phyloP scores from a whole-genome alignment of 2,113 vertebrate species.

The Oncorhynchus tshawytscha region DNA sequence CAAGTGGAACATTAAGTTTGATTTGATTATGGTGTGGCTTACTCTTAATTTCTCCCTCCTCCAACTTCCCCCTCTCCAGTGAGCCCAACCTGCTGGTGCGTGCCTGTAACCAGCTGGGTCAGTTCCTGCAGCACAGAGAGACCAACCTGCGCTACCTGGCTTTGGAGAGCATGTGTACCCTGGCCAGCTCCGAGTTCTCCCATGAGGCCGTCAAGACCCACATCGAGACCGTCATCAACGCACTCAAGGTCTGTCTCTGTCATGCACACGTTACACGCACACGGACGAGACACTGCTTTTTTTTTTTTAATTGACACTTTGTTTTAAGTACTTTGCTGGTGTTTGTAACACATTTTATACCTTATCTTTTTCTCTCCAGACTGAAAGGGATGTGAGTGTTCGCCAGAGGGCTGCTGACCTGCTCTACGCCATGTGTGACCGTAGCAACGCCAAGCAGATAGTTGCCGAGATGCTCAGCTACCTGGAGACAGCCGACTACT shows the following conservation, averaged over 20 bases:
- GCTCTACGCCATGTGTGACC: conserved; percentile 93
- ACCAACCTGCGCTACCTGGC: conserved; percentile 84
- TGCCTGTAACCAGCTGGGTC: conserved; percentile 81
- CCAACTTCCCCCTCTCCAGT: conserved; percentile 76
- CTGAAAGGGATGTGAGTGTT: conserved; percentile 89
- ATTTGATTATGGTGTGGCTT: too few species aligned
- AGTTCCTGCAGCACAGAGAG: conserved; percentile 84
- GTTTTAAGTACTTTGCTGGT: background rate
- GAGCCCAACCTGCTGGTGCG: conserved; percentile 81
- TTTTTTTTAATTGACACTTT: background rate
- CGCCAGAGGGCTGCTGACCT: conserved; percentile 88
- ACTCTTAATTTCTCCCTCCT: conserved; percentile 73
- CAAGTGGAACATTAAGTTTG: too few species aligned
- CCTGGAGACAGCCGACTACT: conserved; percentile 89
- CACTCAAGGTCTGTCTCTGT: conserved; percentile 71
- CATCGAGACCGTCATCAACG: conserved; percentile 84
- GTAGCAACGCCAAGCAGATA: conserved; percentile 91
- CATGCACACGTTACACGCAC: background rate
- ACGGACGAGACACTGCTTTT: conserved; percentile 68
- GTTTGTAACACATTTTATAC: background rate
- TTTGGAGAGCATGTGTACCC: conserved; percentile 83
- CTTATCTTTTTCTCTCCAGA: conserved; percentile 64
- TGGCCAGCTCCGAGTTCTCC: conserved; percentile 79
- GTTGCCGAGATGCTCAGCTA: conserved; percentile 93
- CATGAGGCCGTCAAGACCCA: conserved; percentile 82